Conservation (phyloP, 2,113 vertebrate species). For the Clarias gariepinus region DNA sequence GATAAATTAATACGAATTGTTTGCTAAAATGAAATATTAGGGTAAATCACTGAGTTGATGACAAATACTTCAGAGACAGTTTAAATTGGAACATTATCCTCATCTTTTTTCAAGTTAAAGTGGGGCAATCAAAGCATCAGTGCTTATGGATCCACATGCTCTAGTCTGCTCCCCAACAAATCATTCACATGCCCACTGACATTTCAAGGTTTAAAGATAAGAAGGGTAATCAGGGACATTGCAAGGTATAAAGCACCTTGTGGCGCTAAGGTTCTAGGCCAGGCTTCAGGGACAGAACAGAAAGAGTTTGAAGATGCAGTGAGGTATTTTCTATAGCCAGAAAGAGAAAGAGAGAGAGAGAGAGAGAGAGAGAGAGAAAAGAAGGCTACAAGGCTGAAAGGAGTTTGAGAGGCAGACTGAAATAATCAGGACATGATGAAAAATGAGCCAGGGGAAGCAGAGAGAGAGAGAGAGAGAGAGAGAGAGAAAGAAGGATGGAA, state of each 20-base stretch:
- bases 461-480: constrained; percentile 45
- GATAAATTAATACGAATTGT: background rate
- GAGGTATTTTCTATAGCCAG: constrained; percentile 1
- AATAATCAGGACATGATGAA: constrained; percentile 77
- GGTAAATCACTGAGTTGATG: background rate
- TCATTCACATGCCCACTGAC: background rate
- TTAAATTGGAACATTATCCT: constrained; percentile 8
- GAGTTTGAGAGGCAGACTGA: constrained; percentile 66
- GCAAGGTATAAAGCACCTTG: background rate
- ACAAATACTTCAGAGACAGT: background rate
- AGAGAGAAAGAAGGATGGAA: constrained; percentile 27
- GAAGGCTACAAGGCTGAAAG: constrained; percentile 35
- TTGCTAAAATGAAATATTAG: background rate
- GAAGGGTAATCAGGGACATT: background rate
- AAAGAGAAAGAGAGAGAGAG: constrained; percentile 25
- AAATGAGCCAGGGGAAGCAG: constrained; percentile 69
- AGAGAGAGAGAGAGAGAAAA: constrained; percentile 26
- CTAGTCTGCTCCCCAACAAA: background rate
- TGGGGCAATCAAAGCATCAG: constrained; percentile 6
- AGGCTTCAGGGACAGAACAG: constrained; percentile 1
- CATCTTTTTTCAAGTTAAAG: background rate
- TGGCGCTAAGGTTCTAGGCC: background rate
- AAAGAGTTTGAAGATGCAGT: constrained; percentile 19
- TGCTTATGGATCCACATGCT: background rate
- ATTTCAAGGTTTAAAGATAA: constrained; percentile 1